These are phyloP conservation scores for Lypha dubia DNA, from an alignment of 2,888 invertebrate species.

Conservation along the genomic window DNA sequence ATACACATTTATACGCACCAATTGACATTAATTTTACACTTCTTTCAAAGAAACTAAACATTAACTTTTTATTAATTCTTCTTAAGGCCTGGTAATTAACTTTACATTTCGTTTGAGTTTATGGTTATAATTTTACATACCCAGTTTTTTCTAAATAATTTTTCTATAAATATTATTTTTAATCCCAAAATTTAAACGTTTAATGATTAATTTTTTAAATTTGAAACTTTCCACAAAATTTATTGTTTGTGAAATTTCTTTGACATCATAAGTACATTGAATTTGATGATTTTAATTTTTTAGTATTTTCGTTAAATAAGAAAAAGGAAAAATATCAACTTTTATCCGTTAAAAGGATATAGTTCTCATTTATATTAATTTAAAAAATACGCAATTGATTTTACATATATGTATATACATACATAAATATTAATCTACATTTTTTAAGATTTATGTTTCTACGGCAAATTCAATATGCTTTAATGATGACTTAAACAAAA, in stretches of 20 bases:
- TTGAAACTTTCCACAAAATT: conserved; percentile 25
- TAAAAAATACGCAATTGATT: conserved; percentile 47
- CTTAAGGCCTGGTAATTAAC: conserved; percentile 21
- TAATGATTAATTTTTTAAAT: conserved; percentile 44
- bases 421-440: conserved; percentile 3
- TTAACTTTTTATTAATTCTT: neutral
- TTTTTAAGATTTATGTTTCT: conserved; percentile 22
- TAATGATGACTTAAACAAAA: conserved; percentile 77
- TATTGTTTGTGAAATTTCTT: conserved; percentile 62
- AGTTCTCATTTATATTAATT: conserved; percentile 48
- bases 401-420: conserved; percentile 41
- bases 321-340: conserved; percentile 24
- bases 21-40: conserved; percentile 21
- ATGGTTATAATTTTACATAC: conserved; percentile 58
- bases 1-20: conserved; percentile 24
- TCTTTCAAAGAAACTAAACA: conserved; percentile 3
- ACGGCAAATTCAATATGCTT: conserved; percentile 81
- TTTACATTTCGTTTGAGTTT: conserved; percentile 31
- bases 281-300: conserved; percentile 74
- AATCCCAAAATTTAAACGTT: conserved; percentile 49
- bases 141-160: conserved; percentile 47
- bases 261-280: conserved; percentile 78
- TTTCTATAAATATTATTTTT: conserved; percentile 32
- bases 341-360: conserved; percentile 69
- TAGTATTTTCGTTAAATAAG: conserved; percentile 44